Evolutionary conservation across 2,888 invertebrate genomes (phyloP).

Genomic region (Loripinus fragilis): DNA sequence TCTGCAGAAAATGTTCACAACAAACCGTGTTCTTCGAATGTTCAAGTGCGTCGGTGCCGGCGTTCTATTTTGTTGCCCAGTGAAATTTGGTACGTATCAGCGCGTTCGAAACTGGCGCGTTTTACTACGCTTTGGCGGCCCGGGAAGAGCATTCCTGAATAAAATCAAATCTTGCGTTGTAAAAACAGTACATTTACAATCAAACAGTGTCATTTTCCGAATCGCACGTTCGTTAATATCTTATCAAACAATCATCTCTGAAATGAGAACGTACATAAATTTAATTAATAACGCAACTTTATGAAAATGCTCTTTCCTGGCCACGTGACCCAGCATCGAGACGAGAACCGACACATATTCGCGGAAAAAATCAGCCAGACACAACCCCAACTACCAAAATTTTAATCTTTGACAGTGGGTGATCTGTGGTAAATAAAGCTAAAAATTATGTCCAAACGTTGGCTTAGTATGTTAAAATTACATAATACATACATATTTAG

Average conservation of each 20-base stretch:
- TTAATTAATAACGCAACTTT: neutral
- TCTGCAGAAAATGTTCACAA: neutral
- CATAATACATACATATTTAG: neutral
- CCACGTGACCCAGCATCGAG: slow-evolving; percentile 9
- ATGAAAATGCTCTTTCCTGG: neutral
- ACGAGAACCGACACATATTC: slow-evolving; percentile 52
- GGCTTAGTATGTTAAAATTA: neutral
- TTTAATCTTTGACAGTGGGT: neutral
- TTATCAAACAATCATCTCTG: too few relatives aligned
- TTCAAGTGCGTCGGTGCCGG: slow-evolving; percentile 33
- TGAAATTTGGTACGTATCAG: slow-evolving; percentile 52
- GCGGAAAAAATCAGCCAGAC: slow-evolving; percentile 53
- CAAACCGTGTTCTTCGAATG: neutral
- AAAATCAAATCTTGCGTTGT: too few relatives aligned
- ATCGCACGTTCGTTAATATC: too few relatives aligned
- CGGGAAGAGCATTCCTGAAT: slow-evolving; percentile 64
- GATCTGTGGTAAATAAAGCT: neutral
- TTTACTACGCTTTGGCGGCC: slow-evolving; percentile 71
- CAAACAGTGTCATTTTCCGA: too few relatives aligned
- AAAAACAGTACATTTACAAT: slow-evolving; percentile 28
- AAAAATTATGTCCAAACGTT: neutral
- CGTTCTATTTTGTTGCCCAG: slow-evolving; percentile 59
- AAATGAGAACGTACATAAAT: too few relatives aligned
- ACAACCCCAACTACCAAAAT: neutral
- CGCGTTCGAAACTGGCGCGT: slow-evolving; percentile 81